phyloP scores from a whole-genome alignment of 2,113 vertebrate species.

The Crotalus tigris region DNA sequence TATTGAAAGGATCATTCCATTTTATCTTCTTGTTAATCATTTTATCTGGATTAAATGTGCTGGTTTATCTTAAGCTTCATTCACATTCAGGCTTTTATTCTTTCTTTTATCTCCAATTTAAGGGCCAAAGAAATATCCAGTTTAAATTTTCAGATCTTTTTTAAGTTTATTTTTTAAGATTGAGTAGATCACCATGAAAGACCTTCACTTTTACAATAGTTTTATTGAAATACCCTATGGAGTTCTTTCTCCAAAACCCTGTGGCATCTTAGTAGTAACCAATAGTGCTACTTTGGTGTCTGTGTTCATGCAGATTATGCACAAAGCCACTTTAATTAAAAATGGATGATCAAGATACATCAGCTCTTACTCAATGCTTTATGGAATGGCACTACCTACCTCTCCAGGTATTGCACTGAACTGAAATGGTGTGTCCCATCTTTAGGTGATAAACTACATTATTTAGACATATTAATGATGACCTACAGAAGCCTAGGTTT shows the following conservation, averaged over 20 bases:
- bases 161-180: not conserved
- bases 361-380: not conserved
- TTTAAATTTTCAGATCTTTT: not conserved
- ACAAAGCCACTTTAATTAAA: not conserved
- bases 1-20: not conserved
- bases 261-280: not conserved
- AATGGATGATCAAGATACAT: not conserved
- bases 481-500: not conserved
- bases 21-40: not conserved
- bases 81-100: not conserved
- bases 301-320: not conserved
- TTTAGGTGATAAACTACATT: not conserved
- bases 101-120: not conserved
- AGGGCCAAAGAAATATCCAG: not conserved
- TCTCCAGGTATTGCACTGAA: not conserved
- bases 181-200: not conserved
- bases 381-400: not conserved
- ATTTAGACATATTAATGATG: not conserved
- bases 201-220: not conserved
- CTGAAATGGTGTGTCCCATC: not conserved
- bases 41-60: not conserved
- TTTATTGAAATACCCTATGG: not conserved
- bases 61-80: not conserved
- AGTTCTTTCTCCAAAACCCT: not conserved
- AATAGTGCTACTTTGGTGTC: not conserved